Base-by-base conservation (phyloP, 2,113 vertebrate genomes). In the Nycticryphes semicollaris region DNA sequence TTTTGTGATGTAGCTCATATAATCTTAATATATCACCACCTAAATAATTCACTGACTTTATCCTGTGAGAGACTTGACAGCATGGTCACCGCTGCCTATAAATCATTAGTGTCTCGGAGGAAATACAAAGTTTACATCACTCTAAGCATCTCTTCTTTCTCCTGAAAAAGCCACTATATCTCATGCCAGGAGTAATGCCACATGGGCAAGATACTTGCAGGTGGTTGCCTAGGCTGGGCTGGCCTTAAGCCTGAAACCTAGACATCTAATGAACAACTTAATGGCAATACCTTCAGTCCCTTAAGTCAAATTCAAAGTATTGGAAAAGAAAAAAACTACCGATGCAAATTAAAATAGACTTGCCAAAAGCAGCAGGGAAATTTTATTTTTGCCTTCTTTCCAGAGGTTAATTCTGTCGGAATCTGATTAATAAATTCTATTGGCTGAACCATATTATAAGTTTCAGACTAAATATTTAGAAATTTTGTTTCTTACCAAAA, bases 51-150 rank as follows among this genome's bases (percentile, higher is more conserved):
- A 62, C 43, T 79, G 73, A 45, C 24, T 72, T 83, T 73, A 41
- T 51, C 19, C 28, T 76, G 53, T 50, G 72, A 84, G n/a, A 85
- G 13, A 19, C 23, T 64, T 83, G 62, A 70, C 59, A 79, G 28
- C 10, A 53, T n/a, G 63, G 62, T 39, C 60, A 43, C n/a, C 60
- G 43, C n/a, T 45, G 37, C 14, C 23, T 50, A n/a, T 75, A 87
- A 84, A 90, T 89, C 69, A 73, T n/a, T 70, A 27, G 7, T 5
- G 9, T 66, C 50, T 78, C 28, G 0, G 35, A 78, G 67, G 82
- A 93, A 92, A 90, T 50, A 57, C 43, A 54, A 75, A 84, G 74
- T 87, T 93, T 87, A 53, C 57, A 35, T 84, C 27, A 56, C 24
- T 69, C 51, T 54, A 80, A 79, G 9, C 30, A 48, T 59, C 45